Evolutionary conservation across 2,888 invertebrate species (phyloP).

Genomic region (Scaeva pyrastri): DNA sequence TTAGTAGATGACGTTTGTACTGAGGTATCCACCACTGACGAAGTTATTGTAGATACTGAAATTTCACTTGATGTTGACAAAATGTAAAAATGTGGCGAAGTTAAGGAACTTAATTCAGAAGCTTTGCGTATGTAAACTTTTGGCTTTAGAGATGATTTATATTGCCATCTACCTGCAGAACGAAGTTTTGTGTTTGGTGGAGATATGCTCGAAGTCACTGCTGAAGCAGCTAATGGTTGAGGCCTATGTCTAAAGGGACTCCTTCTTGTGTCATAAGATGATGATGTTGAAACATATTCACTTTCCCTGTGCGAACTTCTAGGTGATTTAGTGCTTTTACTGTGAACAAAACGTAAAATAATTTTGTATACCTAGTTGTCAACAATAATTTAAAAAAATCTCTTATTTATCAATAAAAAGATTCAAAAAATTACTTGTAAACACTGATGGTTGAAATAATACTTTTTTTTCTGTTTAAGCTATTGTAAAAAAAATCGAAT

Average conservation of each 20-base stretch:
- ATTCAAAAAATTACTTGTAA: too few relatives aligned
- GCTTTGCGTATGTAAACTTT: slow-evolving; percentile 90
- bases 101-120: slow-evolving; percentile 77
- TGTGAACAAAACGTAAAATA: background rate
- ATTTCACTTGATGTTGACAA: slow-evolving; percentile 85
- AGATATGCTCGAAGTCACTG: background rate
- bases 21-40: slow-evolving; percentile 85
- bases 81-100: slow-evolving; percentile 75
- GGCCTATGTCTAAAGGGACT: slow-evolving; percentile 89
- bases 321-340: slow-evolving; percentile 68
- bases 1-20: slow-evolving; percentile 83
- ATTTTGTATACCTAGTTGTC: too few relatives aligned
- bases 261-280: slow-evolving; percentile 83
- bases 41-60: slow-evolving; percentile 90
- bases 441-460: too few relatives aligned
- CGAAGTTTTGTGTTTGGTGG: slow-evolving; percentile 49
- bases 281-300: slow-evolving; percentile 79
- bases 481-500: too few relatives aligned
- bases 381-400: too few relatives aligned
- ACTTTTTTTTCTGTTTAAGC: too few relatives aligned
- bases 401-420: too few relatives aligned
- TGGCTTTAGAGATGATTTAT: slow-evolving; percentile 95
- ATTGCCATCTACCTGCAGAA: slow-evolving; percentile 91
- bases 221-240: slow-evolving; percentile 81
- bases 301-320: slow-evolving; percentile 50